A percentile compares a stretch with the other conserved stretches of the same genome.
phyloP scores from a whole-genome alignment of 1,140 invertebrate species.

The Megalopta genalis region DNA sequence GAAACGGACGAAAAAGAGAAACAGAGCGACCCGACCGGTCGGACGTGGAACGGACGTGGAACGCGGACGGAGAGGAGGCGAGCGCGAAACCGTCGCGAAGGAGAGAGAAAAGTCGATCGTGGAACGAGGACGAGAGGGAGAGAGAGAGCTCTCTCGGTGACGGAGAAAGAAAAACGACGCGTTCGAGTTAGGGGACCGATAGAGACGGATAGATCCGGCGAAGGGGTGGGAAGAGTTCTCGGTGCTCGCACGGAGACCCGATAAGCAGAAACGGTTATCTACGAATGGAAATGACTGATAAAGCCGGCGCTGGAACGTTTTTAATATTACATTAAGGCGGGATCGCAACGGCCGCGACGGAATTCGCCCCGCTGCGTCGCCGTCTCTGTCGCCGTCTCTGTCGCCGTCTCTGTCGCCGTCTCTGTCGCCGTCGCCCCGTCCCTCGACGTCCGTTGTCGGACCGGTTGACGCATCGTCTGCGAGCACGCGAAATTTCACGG shows the following conservation, averaged over 20 bases:
- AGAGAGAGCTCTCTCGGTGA: too few species aligned
- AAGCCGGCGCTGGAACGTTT: conserved; percentile 62
- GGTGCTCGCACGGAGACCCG: conserved; percentile 53
- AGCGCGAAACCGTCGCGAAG: too few species aligned
- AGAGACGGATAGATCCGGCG: neutral
- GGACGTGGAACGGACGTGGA: neutral
- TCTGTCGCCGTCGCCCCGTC: too few species aligned
- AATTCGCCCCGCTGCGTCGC: conserved; percentile 28
- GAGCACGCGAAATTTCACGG: conserved; percentile 46
- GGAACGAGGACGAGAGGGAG: neutral
- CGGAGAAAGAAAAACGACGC: conserved; percentile 66
- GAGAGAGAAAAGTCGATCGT: neutral
- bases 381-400: too few species aligned
- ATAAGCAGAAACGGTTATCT: conserved; percentile 80
- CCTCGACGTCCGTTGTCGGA: neutral
- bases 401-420: too few species aligned
- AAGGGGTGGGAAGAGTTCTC: neutral
- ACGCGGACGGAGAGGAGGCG: neutral
- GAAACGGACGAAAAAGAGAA: conserved; percentile 37
- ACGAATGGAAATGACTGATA: conserved; percentile 81
- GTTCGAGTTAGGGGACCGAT: conserved; percentile 15
- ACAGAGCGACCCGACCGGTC: neutral
- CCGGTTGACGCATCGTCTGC: conserved; percentile 53
- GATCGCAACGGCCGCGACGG: conserved; percentile 48
- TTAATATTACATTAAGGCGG: conserved; percentile 61